Base-by-base conservation (phyloP, 2,888 invertebrate genomes). In the Epirrhoe tristata region DNA sequence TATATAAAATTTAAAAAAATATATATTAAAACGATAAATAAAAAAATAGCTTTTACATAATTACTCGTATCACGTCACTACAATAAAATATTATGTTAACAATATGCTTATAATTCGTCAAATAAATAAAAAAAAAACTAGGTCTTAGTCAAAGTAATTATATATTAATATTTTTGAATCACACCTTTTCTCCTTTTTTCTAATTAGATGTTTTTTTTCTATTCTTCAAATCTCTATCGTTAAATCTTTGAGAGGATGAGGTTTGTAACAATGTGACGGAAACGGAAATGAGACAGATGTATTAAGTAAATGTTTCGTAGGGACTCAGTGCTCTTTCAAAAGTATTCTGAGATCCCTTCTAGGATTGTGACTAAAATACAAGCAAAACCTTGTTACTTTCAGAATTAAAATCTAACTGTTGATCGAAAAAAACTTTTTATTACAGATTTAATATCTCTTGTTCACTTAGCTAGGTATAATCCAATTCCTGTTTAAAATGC, bases 261-360 rank as follows among this genome's bases (percentile, higher is more conserved):
- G 57, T 58, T 54, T 55, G 51, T 65, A 60, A 66, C 65, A 66
- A 64, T 61, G 54, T 12, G 12, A 46, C 46, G 68, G 68, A 68
- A 65, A 17, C 60, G 68, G 68, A 68, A 64, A 68, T 68, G 63
- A 58, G 61, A 53, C 66, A 66, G 65, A 66, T 66, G 60, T 34
- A 39, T 51, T 24, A 59, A n/a, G n/a, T n/a, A n/a, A 55, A 58
- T 59, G 39, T 43, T 59, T 17, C 3, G 46, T 58, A 12, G 53
- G 48, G 39, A 58, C 51, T 64, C 24, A 54, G 50, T 55, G 1
- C 16, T 43, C 32, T 34, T 52, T 39, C 24, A 34, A 56, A 59
- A 16, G 34, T 51, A 59, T 55, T 5, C 8, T 31, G 14, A 50
- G 32, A 54, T 39, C 10, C 32, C 32, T 32, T 43, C 31, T 32